Percentiles rank a stretch among this genome's conserved stretches.
These are phyloP conservation scores for Ochropacha duplaris DNA, from an alignment of 2,888 invertebrate species.

Conservation along the genomic window DNA sequence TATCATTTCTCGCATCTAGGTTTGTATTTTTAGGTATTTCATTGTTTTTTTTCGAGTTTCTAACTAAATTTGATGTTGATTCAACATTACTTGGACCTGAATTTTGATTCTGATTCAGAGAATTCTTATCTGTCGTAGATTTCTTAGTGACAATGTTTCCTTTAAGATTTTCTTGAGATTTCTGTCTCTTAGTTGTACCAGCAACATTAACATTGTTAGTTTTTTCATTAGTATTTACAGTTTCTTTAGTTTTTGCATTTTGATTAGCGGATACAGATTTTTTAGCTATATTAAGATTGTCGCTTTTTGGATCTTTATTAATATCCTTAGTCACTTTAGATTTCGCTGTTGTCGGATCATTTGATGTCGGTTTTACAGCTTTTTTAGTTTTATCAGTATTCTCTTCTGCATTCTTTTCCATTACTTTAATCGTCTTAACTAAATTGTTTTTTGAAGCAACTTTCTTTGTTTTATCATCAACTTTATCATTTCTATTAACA, in stretches of 20 bases:
- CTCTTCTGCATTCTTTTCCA: neutral
- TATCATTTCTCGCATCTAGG: constrained; percentile 8
- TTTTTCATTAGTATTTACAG: neutral
- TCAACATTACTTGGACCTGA: neutral
- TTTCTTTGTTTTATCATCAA: constrained; percentile 12
- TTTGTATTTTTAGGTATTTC: constrained; percentile 4
- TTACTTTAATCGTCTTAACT: neutral
- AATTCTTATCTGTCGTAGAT: constrained; percentile 9
- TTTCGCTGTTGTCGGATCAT: neutral
- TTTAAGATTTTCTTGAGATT: constrained; percentile 6
- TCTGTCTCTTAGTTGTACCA: constrained; percentile 7
- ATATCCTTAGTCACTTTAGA: constrained; percentile 6
- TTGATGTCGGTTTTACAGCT: constrained; percentile 2
- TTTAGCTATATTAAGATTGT: constrained; percentile 6
- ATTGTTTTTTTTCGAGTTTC: neutral
- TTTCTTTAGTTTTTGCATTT: neutral
- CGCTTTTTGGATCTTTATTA: constrained; percentile 9
- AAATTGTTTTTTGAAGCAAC: no score
- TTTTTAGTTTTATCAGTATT: constrained; percentile 12
- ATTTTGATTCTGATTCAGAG: constrained; percentile 1
- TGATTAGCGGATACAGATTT: neutral
- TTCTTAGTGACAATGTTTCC: constrained; percentile 15
- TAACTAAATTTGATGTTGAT: neutral
- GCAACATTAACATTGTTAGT: constrained; percentile 3
- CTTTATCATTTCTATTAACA: neutral